Evolutionary conservation across 2,797 vertebrate genomes (phyloP).

Genomic region (Coracias cyanogaster): DNA sequence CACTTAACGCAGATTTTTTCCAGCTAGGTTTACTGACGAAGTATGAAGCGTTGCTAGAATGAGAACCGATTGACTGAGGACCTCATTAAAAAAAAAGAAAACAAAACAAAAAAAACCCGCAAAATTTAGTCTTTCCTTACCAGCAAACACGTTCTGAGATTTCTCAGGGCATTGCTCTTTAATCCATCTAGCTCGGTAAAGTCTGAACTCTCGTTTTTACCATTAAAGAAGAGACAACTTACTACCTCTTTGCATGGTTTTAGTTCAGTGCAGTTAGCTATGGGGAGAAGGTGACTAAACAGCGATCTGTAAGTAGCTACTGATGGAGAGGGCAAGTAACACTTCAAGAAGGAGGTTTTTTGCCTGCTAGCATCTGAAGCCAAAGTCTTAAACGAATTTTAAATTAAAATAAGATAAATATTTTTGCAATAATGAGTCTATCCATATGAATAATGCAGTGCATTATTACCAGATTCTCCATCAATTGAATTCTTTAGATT

Average conservation of each 20-base stretch:
- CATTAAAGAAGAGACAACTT: background rate
- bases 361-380: too few species aligned
- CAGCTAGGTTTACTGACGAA: background rate
- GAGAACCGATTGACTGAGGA: background rate
- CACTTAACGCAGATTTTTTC: background rate
- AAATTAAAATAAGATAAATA: background rate
- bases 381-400: background rate
- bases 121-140: background rate
- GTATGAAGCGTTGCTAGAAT: background rate
- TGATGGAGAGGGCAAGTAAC: background rate
- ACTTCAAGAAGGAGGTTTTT: too few species aligned
- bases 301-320: background rate
- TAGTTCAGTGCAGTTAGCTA: background rate
- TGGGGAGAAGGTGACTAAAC: background rate
- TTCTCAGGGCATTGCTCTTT: background rate
- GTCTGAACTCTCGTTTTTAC: slow-evolving; percentile 13
- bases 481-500: background rate
- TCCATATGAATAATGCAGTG: background rate
- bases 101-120: background rate
- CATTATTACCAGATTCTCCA: background rate
- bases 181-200: background rate
- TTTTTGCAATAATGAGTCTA: background rate
- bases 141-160: background rate
- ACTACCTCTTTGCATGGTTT: background rate
- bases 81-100: background rate